Percentiles rank a stretch among this genome's conserved stretches.
These are phyloP conservation scores for Tetragonisca angustula DNA, from an alignment of 2,888 invertebrate species.

Conservation along the genomic window DNA sequence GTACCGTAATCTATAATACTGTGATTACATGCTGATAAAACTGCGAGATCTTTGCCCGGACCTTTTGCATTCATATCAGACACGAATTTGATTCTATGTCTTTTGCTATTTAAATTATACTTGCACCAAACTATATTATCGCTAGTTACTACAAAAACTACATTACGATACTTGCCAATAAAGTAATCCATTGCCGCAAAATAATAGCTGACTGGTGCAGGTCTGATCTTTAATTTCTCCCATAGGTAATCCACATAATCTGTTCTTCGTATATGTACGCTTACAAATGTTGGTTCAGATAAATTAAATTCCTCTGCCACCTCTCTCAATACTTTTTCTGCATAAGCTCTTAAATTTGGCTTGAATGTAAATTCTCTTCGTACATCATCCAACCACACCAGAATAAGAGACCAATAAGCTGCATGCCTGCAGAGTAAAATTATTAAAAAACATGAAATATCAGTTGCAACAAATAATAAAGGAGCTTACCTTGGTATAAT, in stretches of 20 bases:
- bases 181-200: constrained; percentile 83
- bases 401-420: constrained; percentile 85
- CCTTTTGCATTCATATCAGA: constrained; percentile 79
- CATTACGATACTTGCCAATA: constrained; percentile 79
- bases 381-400: constrained; percentile 86
- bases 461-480: not conserved
- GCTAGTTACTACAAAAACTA: constrained; percentile 82
- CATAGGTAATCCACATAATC: constrained; percentile 86
- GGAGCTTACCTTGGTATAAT: constrained; percentile 84
- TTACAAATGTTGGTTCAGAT: constrained; percentile 83
- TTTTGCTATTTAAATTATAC: constrained; percentile 77
- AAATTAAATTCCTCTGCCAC: constrained; percentile 76
- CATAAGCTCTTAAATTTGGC: constrained; percentile 83
- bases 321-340: constrained; percentile 83
- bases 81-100: constrained; percentile 77
- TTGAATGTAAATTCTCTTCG: constrained; percentile 86
- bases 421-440: constrained; percentile 80
- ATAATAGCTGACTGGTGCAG: constrained; percentile 82
- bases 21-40: constrained; percentile 83
- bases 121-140: constrained; percentile 83
- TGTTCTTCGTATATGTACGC: constrained; percentile 86
- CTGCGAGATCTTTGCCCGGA: constrained; percentile 82
- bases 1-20: constrained; percentile 84
- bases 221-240: constrained; percentile 84
- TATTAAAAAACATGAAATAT: not conserved